A percentile compares a stretch with the other conserved stretches of the same genome.
Conservation (phyloP, 2,888 invertebrate genomes). For the Rugalucina vietnamica region DNA sequence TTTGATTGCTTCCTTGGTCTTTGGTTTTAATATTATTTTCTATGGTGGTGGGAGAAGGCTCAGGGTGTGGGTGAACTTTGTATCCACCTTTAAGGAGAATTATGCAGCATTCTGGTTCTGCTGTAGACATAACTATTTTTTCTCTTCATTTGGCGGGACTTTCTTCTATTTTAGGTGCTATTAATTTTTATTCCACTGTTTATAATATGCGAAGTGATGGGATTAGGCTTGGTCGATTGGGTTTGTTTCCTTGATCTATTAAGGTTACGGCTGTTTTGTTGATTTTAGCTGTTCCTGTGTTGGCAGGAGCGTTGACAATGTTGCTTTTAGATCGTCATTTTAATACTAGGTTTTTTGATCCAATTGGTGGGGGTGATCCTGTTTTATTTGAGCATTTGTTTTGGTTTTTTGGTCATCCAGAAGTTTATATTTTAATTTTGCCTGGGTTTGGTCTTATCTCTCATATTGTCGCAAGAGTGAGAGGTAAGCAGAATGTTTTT, state of each 20-base stretch:
- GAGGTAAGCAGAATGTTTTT: conserved; percentile 89
- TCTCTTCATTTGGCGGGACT: conserved; percentile 90
- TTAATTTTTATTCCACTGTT: conserved; percentile 92
- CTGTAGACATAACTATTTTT: conserved; percentile 91
- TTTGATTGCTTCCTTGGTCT: conserved; percentile 91
- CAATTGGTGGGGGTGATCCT: conserved; percentile 91
- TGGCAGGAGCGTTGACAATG: conserved; percentile 93
- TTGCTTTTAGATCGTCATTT: conserved; percentile 91
- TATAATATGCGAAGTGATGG: conserved; percentile 89
- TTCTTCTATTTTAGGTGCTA: conserved; percentile 89
- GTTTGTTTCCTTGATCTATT: conserved; percentile 91
- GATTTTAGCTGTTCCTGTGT: conserved; percentile 89
- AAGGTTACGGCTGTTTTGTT: conserved; percentile 88
- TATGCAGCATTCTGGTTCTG: conserved; percentile 88
- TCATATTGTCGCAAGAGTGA: conserved; percentile 88
- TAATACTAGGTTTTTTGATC: conserved; percentile 93
- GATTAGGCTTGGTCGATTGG: conserved; percentile 88
- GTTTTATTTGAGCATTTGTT: conserved; percentile 93
- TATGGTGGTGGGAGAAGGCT: conserved; percentile 88
- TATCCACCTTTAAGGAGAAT: conserved; percentile 89
- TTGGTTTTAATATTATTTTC: conserved; percentile 88
- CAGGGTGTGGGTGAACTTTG: conserved; percentile 92
- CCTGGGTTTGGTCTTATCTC: conserved; percentile 93
- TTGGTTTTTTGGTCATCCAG: conserved; percentile 95
- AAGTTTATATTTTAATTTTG: conserved; percentile 94